Conservation (phyloP, 2,888 invertebrate species). For the Cyclophora punctaria region DNA sequence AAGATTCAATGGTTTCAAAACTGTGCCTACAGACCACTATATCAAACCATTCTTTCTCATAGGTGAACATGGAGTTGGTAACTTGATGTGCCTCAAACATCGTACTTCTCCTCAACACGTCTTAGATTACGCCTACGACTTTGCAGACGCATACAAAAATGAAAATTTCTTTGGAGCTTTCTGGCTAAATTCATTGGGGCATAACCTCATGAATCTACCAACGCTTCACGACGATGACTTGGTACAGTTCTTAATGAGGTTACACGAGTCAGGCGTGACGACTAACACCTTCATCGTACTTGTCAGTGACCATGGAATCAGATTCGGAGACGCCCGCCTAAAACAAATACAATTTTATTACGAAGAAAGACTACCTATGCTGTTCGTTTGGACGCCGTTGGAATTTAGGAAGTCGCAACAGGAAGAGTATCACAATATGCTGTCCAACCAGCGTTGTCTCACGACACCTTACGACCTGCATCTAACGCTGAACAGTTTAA, state of each 20-base stretch:
- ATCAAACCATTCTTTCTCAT: conserved; percentile 82
- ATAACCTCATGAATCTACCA: conserved; percentile 78
- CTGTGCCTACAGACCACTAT: conserved; percentile 87
- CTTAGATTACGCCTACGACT: conserved; percentile 78
- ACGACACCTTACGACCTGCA: conserved; percentile 85
- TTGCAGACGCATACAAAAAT: conserved; percentile 74
- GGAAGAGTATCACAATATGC: conserved; percentile 72
- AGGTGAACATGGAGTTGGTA: conserved; percentile 64
- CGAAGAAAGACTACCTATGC: conserved; percentile 84
- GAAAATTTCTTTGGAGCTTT: conserved; percentile 82
- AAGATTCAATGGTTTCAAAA: conserved; percentile 76
- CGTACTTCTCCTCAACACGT: conserved; percentile 78
- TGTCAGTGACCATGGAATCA: conserved; percentile 85
- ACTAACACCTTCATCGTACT: conserved; percentile 79
- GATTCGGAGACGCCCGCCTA: conserved; percentile 78
- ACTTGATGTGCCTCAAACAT: conserved; percentile 53
- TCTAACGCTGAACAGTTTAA: conserved; percentile 78
- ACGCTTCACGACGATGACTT: conserved; percentile 78
- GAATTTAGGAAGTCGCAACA: conserved; percentile 73
- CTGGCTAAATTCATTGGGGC: conserved; percentile 84
- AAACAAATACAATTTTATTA: conserved; percentile 82
- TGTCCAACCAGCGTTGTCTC: conserved; percentile 77
- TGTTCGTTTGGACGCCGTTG: conserved; percentile 80
- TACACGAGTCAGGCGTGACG: conserved; percentile 72
- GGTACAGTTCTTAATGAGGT: conserved; percentile 65